phyloP scores from a whole-genome alignment of 2,888 invertebrate genomes.

The Tetheella fluctuosa region DNA sequence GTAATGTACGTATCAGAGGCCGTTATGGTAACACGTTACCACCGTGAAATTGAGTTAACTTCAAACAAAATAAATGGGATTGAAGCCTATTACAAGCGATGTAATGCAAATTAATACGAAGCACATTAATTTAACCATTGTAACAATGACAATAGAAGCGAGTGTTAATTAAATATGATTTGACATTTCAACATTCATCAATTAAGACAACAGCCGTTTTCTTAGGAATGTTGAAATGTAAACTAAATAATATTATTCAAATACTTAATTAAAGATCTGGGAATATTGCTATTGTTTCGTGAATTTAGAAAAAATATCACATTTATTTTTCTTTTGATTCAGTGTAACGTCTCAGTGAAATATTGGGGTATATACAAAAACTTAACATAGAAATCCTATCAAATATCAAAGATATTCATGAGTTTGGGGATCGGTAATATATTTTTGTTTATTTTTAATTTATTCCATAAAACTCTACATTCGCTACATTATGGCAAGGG shows the following conservation, averaged over 20 bases:
- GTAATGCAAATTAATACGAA: constrained; percentile 52
- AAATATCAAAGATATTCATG: background rate
- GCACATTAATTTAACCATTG: constrained; percentile 33
- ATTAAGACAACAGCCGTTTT: background rate
- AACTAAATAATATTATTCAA: no score
- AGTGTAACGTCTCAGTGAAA: background rate
- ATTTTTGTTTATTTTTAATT: background rate
- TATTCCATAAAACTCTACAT: background rate
- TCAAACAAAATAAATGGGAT: constrained; percentile 62
- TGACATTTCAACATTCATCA: constrained; percentile 2
- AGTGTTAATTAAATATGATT: background rate
- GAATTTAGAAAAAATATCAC: no score
- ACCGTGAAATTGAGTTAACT: constrained; percentile 69
- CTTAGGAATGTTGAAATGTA: background rate
- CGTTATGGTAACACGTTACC: constrained; percentile 23
- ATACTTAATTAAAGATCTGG: no score
- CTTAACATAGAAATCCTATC: background rate
- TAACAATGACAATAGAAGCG: background rate
- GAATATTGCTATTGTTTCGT: background rate
- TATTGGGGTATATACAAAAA: background rate
- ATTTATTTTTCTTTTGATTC: background rate
- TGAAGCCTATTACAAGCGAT: constrained; percentile 43
- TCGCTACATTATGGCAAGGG: no score
- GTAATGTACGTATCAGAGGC: constrained; percentile 23
- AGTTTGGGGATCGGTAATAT: background rate